Evolutionary conservation across 2,888 invertebrate genomes (phyloP), one percentile per base, ranked within the genome.

Genomic region (Chaitophorus viminalis): DNA sequence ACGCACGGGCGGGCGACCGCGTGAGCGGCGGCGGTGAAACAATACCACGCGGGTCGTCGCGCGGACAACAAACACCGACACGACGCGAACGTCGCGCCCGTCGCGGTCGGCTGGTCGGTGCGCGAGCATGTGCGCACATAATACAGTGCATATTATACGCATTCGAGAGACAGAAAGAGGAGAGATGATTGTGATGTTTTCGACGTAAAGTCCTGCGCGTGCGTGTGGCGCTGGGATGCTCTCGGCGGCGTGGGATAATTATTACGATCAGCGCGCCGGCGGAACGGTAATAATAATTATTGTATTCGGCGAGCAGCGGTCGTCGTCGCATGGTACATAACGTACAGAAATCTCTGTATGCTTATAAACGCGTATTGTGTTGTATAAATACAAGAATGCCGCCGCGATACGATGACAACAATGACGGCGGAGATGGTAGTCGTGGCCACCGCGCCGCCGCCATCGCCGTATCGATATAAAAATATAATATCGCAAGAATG

Each of bases 171-270:
- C 14, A 14, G 46, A 46, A 14, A 46, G 46, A 11, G 46, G 14
- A 46, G 14, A 46, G 46, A 46, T 11, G 14, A 46, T 11, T 14
- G 11, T 14, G 46, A 36, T n/a, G 39, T 39, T 39, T 46, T 46
- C 29, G 68, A 68, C 68, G 60, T 29, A 9, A 74, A 70, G 70
- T 70, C 29, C 14, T 70, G 29, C 31, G 29, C 21, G 74, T 18
- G 36, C 74, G 74, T 5, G 21, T 25, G 74, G 36, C 74, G 74
- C 18, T 36, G 33, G 21, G 74, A 36, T 21, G 70, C 14, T 29
- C 39, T 60, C 25, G 76, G 60, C 76, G 75, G 76, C 84, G 84
- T 76, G 84, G 75, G 84, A 75, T 84, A 76, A 76, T 82, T 78
- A 75, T 68, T 79, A 39, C 79, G 65, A 39, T 79, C 65, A 36